A percentile compares a stretch with the other conserved stretches of the same genome.
These are phyloP conservation scores for Psix sp. DNA, from an alignment of 1,140 invertebrate genomes.

Conservation along the genomic window DNA sequence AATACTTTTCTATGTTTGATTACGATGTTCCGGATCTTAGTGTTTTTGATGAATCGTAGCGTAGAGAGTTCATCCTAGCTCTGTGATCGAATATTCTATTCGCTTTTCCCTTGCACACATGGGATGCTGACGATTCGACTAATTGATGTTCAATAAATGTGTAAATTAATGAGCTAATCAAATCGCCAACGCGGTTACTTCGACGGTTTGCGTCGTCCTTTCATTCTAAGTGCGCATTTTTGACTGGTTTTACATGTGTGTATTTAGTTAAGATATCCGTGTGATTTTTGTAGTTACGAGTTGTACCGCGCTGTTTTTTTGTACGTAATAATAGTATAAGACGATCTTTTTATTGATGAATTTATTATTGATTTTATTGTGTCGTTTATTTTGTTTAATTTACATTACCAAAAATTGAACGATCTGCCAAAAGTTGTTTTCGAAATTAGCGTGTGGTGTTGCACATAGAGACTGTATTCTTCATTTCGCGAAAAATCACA, in stretches of 20 bases:
- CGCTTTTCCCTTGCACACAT: conserved; percentile 16
- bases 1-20: background rate
- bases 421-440: conserved; percentile 52
- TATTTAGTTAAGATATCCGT: conserved; percentile 30
- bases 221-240: conserved; percentile 23
- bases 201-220: conserved; percentile 22
- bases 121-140: conserved; percentile 28
- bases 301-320: no score
- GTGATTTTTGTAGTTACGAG: conserved; percentile 41
- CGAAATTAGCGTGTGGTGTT: conserved; percentile 18
- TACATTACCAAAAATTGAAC: conserved; percentile 20
- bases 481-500: background rate
- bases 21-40: conserved; percentile 31
- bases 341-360: no score
- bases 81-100: conserved; percentile 34
- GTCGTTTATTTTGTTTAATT: conserved; percentile 14
- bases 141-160: conserved; percentile 37
- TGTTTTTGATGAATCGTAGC: conserved; percentile 35
- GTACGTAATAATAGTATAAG: no score
- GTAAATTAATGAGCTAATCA: conserved; percentile 32
- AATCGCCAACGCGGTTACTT: conserved; percentile 57
- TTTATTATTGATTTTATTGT: conserved; percentile 2
- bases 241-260: conserved; percentile 43
- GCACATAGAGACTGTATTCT: conserved; percentile 37
- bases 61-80: conserved; percentile 40